Base-by-base conservation (phyloP, 1,140 invertebrate species). In the Musca vetustissima region DNA sequence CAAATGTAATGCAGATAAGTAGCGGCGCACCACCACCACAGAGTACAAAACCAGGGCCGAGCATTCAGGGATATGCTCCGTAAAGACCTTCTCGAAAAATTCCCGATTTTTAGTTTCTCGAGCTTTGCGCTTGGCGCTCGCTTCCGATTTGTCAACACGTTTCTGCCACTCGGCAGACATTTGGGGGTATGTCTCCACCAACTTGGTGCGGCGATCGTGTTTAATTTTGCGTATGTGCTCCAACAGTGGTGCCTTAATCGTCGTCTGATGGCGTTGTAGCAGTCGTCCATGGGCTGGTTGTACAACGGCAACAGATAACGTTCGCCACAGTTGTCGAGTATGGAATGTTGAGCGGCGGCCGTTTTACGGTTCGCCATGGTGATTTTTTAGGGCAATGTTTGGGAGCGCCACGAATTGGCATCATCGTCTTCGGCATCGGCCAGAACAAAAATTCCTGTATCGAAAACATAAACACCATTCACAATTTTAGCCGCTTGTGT, bases 21-120 rank as follows among this genome's bases (percentile, higher is more conserved):
- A n/a, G n/a, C n/a, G n/a, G n/a, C n/a, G n/a, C n/a, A n/a, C n/a
- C n/a, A n/a, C n/a, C n/a, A n/a, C n/a, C n/a, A n/a, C n/a, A n/a
- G n/a, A n/a, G n/a, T n/a, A n/a, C n/a, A n/a, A n/a, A n/a, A n/a
- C n/a, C n/a, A n/a, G n/a, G n/a, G n/a, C n/a, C n/a, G n/a, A n/a
- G n/a, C n/a, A n/a, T n/a, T n/a, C n/a, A n/a, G n/a, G n/a, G n/a
- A n/a, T n/a, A n/a, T n/a, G n/a, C n/a, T 98, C 97, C 7, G 96
- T 96, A 83, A 99, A 99, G 47, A 87, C 91, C 83, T 98, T 98
- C 77, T 99, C 97, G 84, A 97, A 99, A 83, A 96, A 95, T 76
- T 99, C 97, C 64, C 96, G 87, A 75, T 93, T 93, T 82, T 96
- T 95, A 2, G 90, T 89, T 79, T 98, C 96, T 80, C 96, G 96